A percentile compares a stretch with the other conserved stretches of the same genome.
Evolutionary conservation across 2,113 vertebrate genomes (phyloP).

Genomic region (Athene noctua): DNA sequence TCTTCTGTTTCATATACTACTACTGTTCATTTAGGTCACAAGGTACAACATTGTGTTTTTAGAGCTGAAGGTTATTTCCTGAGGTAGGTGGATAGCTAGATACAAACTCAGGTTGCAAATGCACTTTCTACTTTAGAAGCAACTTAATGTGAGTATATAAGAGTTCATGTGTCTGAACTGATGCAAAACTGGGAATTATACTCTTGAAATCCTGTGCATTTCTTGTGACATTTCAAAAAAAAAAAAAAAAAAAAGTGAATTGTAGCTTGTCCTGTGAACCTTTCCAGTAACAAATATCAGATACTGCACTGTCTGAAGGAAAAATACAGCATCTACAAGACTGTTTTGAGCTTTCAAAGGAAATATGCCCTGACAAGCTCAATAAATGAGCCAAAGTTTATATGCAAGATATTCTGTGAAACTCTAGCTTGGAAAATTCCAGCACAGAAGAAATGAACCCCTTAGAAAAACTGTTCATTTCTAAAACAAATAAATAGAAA

Average conservation of each 20-base stretch:
- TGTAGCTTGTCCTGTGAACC: neutral
- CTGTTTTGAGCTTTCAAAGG: constrained; percentile 12
- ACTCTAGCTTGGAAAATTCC: neutral
- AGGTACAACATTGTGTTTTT: neutral
- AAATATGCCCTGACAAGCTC: constrained; percentile 19
- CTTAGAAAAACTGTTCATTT: neutral
- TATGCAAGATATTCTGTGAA: neutral
- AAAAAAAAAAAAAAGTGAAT: neutral
- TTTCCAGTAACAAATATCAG: neutral
- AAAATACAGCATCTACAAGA: constrained; percentile 6
- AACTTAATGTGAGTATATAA: neutral
- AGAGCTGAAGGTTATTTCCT: neutral
- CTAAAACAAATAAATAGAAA: neutral
- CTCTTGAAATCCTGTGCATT: neutral
- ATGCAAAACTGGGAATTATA: neutral
- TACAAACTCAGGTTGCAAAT: neutral
- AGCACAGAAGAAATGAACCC: neutral
- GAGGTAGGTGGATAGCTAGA: neutral
- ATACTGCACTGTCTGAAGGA: neutral
- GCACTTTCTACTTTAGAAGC: neutral
- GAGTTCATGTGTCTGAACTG: neutral
- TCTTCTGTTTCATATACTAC: neutral
- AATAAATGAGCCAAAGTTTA: neutral
- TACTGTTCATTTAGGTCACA: neutral
- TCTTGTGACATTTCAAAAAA: neutral